Evolutionary conservation across 1,140 invertebrate species (phyloP), one percentile per base, ranked within the genome.

Genomic region (Drosophila insularis): DNA sequence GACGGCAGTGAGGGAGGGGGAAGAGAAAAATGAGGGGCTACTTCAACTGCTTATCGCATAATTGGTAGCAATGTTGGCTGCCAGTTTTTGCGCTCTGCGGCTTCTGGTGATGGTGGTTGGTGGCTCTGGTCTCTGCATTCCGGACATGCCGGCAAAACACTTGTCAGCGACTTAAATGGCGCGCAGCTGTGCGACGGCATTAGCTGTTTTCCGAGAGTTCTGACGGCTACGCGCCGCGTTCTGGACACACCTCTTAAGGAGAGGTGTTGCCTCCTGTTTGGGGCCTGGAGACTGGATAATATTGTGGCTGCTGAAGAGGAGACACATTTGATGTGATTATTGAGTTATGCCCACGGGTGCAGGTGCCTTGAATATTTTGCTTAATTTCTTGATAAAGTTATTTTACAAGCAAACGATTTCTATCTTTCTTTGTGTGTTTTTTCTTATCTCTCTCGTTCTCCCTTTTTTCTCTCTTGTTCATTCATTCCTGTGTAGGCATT

Each of bases 81-180:
- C 82, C 81, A 87, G 75, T 86, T 86, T 86, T 87, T 89, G 82
- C 71, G 55, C 32, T 58, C 31, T 67, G 81, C 65, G 55, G 74
- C 74, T 81, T 71, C 74, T 63, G 39, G 14, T 43, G 32, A 35
- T 37, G 32, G 32, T 35, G 32, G 7, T 11, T 35, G 8, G 35
- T 11, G 23, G 31, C 63, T 67, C 62, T 63, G 63, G 50, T 6
- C 72, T 54, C 61, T 80, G 82, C 84, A 86, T 86, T 86, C 82
- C 82, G 75, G 61, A 77, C 59, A 86, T 86, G 82, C 82, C 82
- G 82, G 82, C 84, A 86, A 86, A 86, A 86, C 82, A 86, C 82
- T 86, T 86, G 82, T 86, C 82, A 87, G 82, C 82, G 82, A 82
- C 82, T 86, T 86, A 86, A 86, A 86, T 87, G 82, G 82, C 82